Evolutionary conservation across 1,140 invertebrate species (phyloP), one percentile per base, ranked within the genome.

Genomic region (Oryzaephilus surinamensis): DNA sequence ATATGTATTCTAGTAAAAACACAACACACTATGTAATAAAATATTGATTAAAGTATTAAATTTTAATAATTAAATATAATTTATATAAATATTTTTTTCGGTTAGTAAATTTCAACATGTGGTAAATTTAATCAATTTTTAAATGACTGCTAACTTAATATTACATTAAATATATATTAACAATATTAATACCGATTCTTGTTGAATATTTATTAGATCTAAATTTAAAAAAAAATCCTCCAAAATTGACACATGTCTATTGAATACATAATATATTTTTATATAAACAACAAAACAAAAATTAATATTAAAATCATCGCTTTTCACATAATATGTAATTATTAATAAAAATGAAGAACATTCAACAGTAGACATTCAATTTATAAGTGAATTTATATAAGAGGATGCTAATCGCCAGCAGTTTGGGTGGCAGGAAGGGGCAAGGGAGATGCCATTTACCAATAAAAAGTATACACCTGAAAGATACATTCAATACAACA

Each of bases 381-480:
- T 46, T 39, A 49, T 32, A 19, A 67, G 48, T 51, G 65, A 42
- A 46, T 66, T 46, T 46, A 50, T 44, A 33, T 58, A 51, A 46
- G 28, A 32, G 30, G 48, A 39, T 35, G 46, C 45, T 46, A 57
- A 47, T 38, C 47, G 45, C 45, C 57, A 54, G 43, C 58, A 60
- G 47, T 60, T 46, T 40, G 58, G 58, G 51, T 55, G 57, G 55
- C 54, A 58, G 42, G 55, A 51, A 48, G 56, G 51, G 50, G 50
- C 50, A 54, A 60, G 46, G 49, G 48, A 43, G 36, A 52, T 43
- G 36, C 52, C 57, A 37, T 32, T 59, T 43, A 40, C 46, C 45
- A 59, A 50, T 45, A 57, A 49, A 29, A 60, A 32, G 49, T 62
- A 52, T 44, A 58, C 38, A 51, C 60, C 60, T 62, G 54, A 50